These are phyloP conservation scores for Arctia plantaginis DNA, from an alignment of 2,888 invertebrate genomes.

Conservation along the genomic window DNA sequence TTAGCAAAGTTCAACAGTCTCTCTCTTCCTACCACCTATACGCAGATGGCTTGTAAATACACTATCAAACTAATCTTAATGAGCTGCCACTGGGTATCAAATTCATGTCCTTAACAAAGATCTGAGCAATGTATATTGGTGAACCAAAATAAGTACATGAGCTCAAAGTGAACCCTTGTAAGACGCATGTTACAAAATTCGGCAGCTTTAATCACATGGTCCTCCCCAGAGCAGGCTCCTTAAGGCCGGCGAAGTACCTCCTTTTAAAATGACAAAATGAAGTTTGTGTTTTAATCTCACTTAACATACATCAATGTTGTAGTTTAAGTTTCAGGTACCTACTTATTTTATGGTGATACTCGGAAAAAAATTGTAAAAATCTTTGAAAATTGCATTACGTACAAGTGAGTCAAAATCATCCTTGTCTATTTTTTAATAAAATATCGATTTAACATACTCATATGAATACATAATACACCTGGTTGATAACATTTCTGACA, in stretches of 20 bases:
- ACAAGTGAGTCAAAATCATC: not conserved
- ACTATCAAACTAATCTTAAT: too few relatives aligned
- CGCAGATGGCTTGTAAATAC: too few relatives aligned
- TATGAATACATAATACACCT: not conserved
- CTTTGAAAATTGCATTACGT: not conserved
- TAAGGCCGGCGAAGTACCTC: not conserved
- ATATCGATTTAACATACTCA: not conserved
- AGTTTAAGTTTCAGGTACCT: not conserved
- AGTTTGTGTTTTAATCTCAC: not conserved
- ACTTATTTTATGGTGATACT: not conserved
- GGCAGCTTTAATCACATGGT: too few relatives aligned
- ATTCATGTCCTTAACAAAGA: too few relatives aligned
- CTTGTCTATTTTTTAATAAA: not conserved
- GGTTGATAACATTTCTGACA: conserved; percentile 41
- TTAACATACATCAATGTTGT: not conserved
- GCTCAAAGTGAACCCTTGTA: too few relatives aligned
- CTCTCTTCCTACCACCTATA: too few relatives aligned
- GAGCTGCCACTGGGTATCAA: too few relatives aligned
- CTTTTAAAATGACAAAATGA: not conserved
- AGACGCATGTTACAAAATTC: too few relatives aligned
- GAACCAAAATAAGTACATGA: too few relatives aligned
- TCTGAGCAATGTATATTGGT: too few relatives aligned
- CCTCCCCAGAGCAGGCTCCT: too few relatives aligned
- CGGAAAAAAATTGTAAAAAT: not conserved
- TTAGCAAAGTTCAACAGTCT: too few relatives aligned